These are phyloP conservation scores for Zosterops japonicus DNA, from an alignment of 2,113 vertebrate species.

Conservation along the genomic window DNA sequence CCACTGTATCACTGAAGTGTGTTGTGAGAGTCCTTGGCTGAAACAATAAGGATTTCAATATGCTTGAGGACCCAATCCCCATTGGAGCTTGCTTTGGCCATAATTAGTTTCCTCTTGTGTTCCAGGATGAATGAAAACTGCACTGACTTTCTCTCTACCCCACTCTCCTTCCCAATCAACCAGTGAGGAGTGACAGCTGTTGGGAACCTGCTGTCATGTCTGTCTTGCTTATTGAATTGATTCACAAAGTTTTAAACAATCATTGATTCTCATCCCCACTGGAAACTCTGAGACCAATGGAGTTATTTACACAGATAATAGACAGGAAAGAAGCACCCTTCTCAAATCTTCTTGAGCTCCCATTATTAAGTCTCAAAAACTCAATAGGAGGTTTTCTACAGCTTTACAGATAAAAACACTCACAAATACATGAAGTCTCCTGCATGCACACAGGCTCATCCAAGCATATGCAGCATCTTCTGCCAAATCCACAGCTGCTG, in stretches of 20 bases:
- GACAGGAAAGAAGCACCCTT: constrained; percentile 2
- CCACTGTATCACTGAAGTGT: background rate
- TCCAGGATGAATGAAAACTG: background rate
- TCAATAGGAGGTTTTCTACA: background rate
- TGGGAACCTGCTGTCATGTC: background rate
- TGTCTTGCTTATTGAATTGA: constrained; percentile 32
- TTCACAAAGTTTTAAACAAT: constrained; percentile 24
- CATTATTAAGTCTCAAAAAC: constrained; percentile 13
- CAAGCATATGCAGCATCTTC: background rate
- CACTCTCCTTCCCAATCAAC: background rate
- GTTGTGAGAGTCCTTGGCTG: background rate
- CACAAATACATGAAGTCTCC: background rate
- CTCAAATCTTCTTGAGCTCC: background rate
- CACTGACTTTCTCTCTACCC: background rate
- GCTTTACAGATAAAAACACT: background rate
- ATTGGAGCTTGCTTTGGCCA: background rate
- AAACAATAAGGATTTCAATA: background rate
- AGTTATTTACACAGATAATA: constrained; percentile 36
- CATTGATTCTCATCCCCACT: constrained; percentile 28
- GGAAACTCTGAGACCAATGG: constrained; percentile 7
- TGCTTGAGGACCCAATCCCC: background rate
- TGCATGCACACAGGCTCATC: background rate
- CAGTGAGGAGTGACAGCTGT: background rate
- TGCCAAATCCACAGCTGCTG: constrained; percentile 4
- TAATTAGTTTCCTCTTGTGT: background rate